phyloP scores from a whole-genome alignment of 2,113 vertebrate genomes.

The Monopterus albus region DNA sequence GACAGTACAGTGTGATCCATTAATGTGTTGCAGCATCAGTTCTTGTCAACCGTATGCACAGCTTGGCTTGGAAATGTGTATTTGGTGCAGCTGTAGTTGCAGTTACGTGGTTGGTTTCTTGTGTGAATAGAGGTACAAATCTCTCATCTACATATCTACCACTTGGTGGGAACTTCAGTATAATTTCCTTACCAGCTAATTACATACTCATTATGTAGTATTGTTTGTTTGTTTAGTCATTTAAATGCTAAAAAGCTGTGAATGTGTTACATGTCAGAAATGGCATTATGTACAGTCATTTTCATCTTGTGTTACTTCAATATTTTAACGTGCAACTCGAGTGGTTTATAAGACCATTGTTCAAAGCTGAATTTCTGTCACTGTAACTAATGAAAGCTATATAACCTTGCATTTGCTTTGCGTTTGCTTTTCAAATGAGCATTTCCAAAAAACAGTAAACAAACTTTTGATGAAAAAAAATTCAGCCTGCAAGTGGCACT shows the following conservation, averaged over 20 bases:
- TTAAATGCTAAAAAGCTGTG: not conserved
- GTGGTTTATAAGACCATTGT: too few species aligned
- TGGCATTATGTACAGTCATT: not conserved
- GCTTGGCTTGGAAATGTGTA: constrained; percentile 22
- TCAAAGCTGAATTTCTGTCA: too few species aligned
- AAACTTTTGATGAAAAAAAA: too few species aligned
- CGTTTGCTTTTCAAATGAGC: too few species aligned
- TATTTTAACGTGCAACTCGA: too few species aligned
- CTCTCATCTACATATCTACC: constrained; percentile 20
- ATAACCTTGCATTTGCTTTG: too few species aligned
- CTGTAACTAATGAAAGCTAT: too few species aligned
- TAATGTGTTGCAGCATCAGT: too few species aligned
- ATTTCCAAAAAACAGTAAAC: too few species aligned
- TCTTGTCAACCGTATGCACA: constrained; percentile 18
- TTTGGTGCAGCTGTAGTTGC: constrained; percentile 49
- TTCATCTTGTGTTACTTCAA: not conserved
- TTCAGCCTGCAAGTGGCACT: too few species aligned
- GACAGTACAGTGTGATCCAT: too few species aligned
- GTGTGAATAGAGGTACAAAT: constrained; percentile 27
- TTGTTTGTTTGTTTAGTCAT: not conserved
- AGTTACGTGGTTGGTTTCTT: constrained; percentile 46
- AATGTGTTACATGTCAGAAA: constrained; percentile 12
- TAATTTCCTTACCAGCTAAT: not conserved
- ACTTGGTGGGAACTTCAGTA: not conserved
- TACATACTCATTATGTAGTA: not conserved